These are phyloP conservation scores for Anoncus sp. DNA, from an alignment of 2,888 invertebrate genomes.

Conservation along the genomic window DNA sequence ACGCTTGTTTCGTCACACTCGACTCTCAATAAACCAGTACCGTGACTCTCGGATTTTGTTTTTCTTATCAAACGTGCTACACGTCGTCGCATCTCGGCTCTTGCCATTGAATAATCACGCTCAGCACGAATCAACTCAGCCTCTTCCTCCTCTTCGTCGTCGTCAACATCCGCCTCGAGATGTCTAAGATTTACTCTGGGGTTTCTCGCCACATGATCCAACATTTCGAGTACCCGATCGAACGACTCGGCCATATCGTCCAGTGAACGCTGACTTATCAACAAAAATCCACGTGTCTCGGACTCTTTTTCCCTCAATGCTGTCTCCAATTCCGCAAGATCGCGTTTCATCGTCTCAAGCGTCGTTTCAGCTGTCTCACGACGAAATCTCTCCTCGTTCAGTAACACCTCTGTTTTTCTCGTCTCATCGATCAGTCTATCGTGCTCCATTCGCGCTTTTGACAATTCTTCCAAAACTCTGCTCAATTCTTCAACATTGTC, in stretches of 20 bases:
- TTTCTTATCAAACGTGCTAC: slow-evolving; percentile 76
- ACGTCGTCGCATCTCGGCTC: slow-evolving; percentile 70
- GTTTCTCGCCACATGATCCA: slow-evolving; percentile 70
- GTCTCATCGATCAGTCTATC: slow-evolving; percentile 72
- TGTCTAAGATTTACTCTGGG: not conserved
- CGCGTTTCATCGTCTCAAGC: slow-evolving; percentile 69
- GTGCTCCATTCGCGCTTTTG: slow-evolving; percentile 68
- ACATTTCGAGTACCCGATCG: slow-evolving; percentile 73
- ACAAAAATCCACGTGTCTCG: slow-evolving; percentile 74
- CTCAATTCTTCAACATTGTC: slow-evolving; percentile 35
- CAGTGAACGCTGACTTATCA: slow-evolving; percentile 77
- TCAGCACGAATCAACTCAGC: slow-evolving; percentile 6
- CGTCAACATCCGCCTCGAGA: not conserved
- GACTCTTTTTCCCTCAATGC: slow-evolving; percentile 73
- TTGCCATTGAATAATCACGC: slow-evolving; percentile 36
- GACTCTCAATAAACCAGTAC: slow-evolving; percentile 62
- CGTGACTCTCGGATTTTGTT: slow-evolving; percentile 79
- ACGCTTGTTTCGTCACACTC: slow-evolving; percentile 55
- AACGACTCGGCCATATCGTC: slow-evolving; percentile 78
- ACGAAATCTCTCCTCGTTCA: slow-evolving; percentile 75
- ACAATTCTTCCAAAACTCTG: slow-evolving; percentile 66
- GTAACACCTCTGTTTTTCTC: slow-evolving; percentile 65
- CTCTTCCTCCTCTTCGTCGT: slow-evolving; percentile 24
- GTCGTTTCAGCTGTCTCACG: slow-evolving; percentile 76
- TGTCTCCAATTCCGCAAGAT: slow-evolving; percentile 73